Conservation (phyloP, 2,113 vertebrate species). For the Triplophysa siluroides region DNA sequence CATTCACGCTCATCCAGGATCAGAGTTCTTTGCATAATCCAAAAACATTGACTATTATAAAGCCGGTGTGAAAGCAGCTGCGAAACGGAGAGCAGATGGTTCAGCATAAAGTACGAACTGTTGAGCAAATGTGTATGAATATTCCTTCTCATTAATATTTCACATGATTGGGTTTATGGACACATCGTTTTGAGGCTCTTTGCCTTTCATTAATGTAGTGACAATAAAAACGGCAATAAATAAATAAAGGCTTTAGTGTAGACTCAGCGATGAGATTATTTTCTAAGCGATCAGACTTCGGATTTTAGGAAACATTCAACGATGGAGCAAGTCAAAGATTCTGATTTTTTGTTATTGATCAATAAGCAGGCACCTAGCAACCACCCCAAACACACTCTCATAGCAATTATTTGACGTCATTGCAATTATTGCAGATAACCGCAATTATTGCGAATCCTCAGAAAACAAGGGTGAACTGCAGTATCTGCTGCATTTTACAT, state of each 20-base stretch:
- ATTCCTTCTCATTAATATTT: neutral
- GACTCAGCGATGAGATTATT: no score
- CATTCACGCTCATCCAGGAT: neutral
- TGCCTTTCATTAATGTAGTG: neutral
- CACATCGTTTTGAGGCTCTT: neutral
- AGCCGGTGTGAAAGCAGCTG: neutral
- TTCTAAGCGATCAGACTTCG: no score
- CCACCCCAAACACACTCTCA: no score
- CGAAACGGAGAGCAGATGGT: neutral
- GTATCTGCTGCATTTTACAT: no score
- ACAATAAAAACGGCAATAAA: neutral
- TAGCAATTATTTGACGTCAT: no score
- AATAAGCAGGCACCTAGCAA: no score
- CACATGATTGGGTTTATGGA: neutral
- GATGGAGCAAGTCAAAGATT: no score
- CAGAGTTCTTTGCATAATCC: conserved; percentile 23
- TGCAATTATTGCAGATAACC: no score
- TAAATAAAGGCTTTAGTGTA: neutral
- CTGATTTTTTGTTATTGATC: no score
- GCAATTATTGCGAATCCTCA: no score
- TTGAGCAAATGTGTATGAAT: neutral
- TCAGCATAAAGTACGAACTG: neutral
- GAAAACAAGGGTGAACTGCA: no score
- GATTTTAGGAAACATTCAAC: no score
- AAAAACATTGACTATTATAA: neutral